Evolutionary conservation across 2,888 invertebrate genomes (phyloP), one percentile per base, ranked within the genome.

Genomic region (Myopa testacea): DNA sequence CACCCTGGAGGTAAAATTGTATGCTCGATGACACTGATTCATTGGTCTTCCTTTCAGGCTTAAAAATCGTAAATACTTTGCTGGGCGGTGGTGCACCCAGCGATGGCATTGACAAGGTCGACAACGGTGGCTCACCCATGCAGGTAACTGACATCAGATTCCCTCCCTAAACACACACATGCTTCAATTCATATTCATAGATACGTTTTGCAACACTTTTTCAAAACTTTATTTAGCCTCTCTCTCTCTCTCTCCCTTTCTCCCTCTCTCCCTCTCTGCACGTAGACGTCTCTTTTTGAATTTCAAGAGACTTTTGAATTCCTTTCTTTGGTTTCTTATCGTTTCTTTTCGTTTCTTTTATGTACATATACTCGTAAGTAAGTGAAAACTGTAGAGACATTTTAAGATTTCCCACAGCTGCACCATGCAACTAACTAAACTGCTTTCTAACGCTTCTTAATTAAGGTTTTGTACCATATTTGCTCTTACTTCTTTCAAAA

Each of bases 101-200:
- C 84, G 95, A 95, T 86, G 95, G 95, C 78, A 96, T 96, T 88
- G 96, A 97, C 89, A 96, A 96, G 90, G 95, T 96, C 78, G 96
- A 96, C 90, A 95, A 95, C 88, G 95, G 94, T 85, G 94, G 94
- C 81, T 94, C 94, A 26, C 96, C 96, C 79, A 95, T 96, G 94
- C 96, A 96, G 95, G 96, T 96, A 92, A 82, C 78, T 60, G 37
- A 40, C 38, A 19, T 26, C 0, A 26, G 26, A 26, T 26, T 52
- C 5, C 12, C 16, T 37, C 14, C 37, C 52, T 38, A 70, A 37
- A 70, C 55, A 37, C 67, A 55, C 70, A 70, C 70, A 55, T 37
- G 70, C 55, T 70, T 70, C 37, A 6, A 38, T 38, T 38, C 37
- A 14, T 4, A 69, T 34, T n/a, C 50, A 26, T 19, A 45, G 40